Evolutionary conservation across 2,888 invertebrate species (phyloP), one percentile per base, ranked within the genome.

Genomic region (Strigamia maritima): DNA sequence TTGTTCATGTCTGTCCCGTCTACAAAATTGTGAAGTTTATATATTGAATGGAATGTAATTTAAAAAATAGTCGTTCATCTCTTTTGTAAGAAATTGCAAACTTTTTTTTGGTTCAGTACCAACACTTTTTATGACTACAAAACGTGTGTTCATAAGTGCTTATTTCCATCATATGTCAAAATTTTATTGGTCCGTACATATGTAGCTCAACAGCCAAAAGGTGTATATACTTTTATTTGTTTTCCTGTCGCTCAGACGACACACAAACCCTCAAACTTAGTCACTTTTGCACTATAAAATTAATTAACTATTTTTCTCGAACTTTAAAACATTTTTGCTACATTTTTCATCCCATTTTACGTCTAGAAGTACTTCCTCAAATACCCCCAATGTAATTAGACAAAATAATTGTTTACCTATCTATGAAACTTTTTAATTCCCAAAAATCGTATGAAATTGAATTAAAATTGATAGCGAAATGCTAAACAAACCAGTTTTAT

Each of bases 161-260:
- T 65, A 65, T 65, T 65, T 65, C 22, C 24, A 65, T 65, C 60
- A 65, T 65, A 65, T 65, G 19, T 65, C 60, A 65, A 65, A 65
- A n/a, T 65, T 65, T 65, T 65, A 65, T 65, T 65, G 24, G 60
- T n/a, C 12, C 7, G 22, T 65, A 19, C 60, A 65, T 65, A 65
- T 24, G 60, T 65, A 65, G 24, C 60, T 65, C 60, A 24, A 24
- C 8, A 19, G 60, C 22, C 24, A 65, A 65, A 65, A 65, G 22
- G 60, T 65, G 60, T 65, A 65, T 65, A 65, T n/a, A 65, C 24
- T 65, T 65, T 65, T 65, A 65, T 65, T 65, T 65, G 60, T 65
- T 65, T 65, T 24, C 60, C 60, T 65, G 22, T 65, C 60, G 19
- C 24, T 65, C 60, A 65, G 24, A 65, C 10, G 60, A 19, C 22